Conservation (phyloP, 37 sponge, comb jelly and placozoan genomes). For the Haliclona indistincta region DNA sequence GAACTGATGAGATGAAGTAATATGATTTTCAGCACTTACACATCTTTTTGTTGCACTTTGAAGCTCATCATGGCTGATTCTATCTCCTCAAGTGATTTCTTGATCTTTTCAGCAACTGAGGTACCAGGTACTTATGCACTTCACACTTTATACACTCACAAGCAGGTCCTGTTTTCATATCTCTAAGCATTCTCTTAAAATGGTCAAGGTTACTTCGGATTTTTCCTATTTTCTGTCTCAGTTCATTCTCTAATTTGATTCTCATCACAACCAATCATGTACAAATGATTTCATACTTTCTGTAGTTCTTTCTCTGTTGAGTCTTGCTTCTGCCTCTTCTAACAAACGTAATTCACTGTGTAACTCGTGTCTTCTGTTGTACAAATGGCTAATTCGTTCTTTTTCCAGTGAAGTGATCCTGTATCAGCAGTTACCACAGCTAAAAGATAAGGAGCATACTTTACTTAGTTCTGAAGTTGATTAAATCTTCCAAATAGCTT, state of each 20-base stretch:
- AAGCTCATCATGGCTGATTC: slow-evolving; percentile 62
- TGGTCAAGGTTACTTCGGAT: slow-evolving; percentile 26
- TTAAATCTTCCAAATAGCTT: no score
- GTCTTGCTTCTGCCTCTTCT: slow-evolving; percentile 64
- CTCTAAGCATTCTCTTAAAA: slow-evolving; percentile 43
- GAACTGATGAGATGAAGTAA: not conserved
- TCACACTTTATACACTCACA: slow-evolving; percentile 25
- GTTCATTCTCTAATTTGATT: slow-evolving; percentile 29
- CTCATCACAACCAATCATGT: not conserved
- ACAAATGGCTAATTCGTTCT: slow-evolving; percentile 49
- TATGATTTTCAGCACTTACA: slow-evolving; percentile 48
- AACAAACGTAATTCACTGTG: slow-evolving; percentile 17
- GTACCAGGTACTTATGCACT: not conserved
- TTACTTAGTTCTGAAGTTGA: no score
- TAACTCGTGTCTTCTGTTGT: slow-evolving; percentile 46
- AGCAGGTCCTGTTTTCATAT: slow-evolving; percentile 50
- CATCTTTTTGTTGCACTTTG: slow-evolving; percentile 73
- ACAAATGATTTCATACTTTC: slow-evolving; percentile 50
- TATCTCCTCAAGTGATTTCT: slow-evolving; percentile 73
- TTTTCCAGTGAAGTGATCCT: slow-evolving; percentile 54
- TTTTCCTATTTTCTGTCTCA: slow-evolving; percentile 48
- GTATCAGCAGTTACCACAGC: no score
- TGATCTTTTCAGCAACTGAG: slow-evolving; percentile 66
- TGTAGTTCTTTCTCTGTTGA: slow-evolving; percentile 41
- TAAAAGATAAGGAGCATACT: no score